These are phyloP conservation scores for Hoplodrina blanda DNA, from an alignment of 2,888 invertebrate species.

Conservation along the genomic window DNA sequence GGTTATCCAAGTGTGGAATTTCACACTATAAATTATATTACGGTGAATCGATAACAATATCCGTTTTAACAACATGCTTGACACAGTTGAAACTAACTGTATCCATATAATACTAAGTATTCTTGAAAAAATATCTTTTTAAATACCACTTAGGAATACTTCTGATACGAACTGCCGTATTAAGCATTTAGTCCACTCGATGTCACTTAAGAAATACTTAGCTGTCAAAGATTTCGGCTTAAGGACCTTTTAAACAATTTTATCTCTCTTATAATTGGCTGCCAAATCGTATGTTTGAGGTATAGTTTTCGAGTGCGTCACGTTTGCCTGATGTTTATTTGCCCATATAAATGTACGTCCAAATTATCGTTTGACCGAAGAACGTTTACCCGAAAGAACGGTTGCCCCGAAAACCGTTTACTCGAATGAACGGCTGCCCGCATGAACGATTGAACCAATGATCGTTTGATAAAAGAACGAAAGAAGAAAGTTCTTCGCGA, in stretches of 20 bases:
- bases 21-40: slow-evolving; percentile 20
- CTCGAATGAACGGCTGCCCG: too few species aligned
- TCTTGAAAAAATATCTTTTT: slow-evolving; percentile 10
- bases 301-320: too few species aligned
- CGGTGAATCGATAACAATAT: slow-evolving; percentile 28
- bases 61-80: slow-evolving; percentile 26
- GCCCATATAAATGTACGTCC: too few species aligned
- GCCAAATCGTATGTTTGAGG: too few species aligned
- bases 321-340: too few species aligned
- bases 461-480: too few species aligned
- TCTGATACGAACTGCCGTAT: background rate
- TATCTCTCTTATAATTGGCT: too few species aligned
- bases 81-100: slow-evolving; percentile 4
- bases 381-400: too few species aligned
- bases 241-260: background rate
- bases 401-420: too few species aligned
- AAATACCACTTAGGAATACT: slow-evolving; percentile 4
- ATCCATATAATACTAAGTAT: slow-evolving; percentile 11
- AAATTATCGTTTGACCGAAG: too few species aligned
- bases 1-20: slow-evolving; percentile 15
- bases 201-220: background rate
- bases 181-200: background rate
- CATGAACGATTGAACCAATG: too few species aligned
- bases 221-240: background rate
- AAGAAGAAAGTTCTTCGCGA: too few species aligned